Conservation (phyloP, 2,797 vertebrate species). For the Zalophus californianus region DNA sequence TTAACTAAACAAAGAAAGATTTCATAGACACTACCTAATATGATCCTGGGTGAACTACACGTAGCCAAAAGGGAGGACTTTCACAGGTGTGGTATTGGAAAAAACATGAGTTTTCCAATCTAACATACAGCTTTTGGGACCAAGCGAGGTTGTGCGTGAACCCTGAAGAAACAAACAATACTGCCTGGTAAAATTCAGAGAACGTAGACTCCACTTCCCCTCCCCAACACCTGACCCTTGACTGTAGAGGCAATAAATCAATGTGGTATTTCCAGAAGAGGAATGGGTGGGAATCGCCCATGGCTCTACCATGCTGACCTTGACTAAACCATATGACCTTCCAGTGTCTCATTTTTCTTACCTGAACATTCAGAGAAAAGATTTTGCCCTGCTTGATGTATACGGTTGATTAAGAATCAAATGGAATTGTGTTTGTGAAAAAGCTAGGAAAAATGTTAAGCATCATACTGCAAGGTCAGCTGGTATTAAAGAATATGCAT, state of each 20-base stretch:
- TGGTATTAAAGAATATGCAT: neutral
- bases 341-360: neutral
- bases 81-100: neutral
- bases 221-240: neutral
- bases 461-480: neutral
- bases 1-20: conserved; percentile 65
- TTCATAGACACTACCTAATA: conserved; percentile 14
- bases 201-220: neutral
- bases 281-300: neutral
- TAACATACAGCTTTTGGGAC: neutral
- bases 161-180: neutral
- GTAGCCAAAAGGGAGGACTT: neutral
- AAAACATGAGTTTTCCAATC: conserved; percentile 30
- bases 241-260: neutral
- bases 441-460: neutral
- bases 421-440: neutral
- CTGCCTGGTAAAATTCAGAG: neutral
- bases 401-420: conserved; percentile 3
- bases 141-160: neutral
- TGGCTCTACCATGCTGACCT: neutral
- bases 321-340: neutral
- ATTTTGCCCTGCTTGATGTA: neutral
- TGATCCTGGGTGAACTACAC: neutral
- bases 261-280: neutral
- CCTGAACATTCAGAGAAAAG: conserved; percentile 14